These are phyloP conservation scores for Manis crassicaudata DNA, from an alignment of 2,797 vertebrate species.

Conservation along the genomic window DNA sequence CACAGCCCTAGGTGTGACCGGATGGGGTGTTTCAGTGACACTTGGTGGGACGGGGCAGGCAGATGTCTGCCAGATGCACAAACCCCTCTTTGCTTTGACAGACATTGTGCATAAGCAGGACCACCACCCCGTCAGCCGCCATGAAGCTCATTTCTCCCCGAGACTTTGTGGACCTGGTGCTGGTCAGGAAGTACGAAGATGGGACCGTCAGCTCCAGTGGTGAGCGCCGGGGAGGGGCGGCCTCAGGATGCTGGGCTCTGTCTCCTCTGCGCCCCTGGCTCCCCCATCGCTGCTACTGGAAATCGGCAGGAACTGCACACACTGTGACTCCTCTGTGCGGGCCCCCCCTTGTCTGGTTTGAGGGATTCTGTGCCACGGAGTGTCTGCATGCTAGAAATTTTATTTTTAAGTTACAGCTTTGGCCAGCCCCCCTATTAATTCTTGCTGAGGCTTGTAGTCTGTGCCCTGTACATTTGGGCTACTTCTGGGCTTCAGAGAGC, in stretches of 20 bases:
- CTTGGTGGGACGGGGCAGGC: too few species aligned
- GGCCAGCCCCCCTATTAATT: not conserved
- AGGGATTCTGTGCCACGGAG: not conserved
- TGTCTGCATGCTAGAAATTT: rapidly evolving
- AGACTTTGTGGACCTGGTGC: slow-evolving; percentile 95
- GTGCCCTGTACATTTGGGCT: rapidly evolving
- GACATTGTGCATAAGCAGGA: slow-evolving; percentile 91
- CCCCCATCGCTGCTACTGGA: too few species aligned
- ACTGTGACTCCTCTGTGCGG: rapidly evolving
- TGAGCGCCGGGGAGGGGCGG: slow-evolving; percentile 78
- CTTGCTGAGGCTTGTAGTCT: not conserved
- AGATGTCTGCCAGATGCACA: too few species aligned
- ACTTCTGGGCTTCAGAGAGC: rapidly evolving
- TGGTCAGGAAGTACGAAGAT: slow-evolving; percentile 91
- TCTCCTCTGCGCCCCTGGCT: not conserved
- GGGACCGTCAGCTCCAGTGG: slow-evolving; percentile 93
- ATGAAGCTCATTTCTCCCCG: slow-evolving; percentile 96
- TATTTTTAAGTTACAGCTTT: not conserved
- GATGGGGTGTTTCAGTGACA: not conserved
- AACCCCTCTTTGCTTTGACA: slow-evolving; percentile 73
- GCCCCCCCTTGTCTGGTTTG: too few species aligned
- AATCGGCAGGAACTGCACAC: too few species aligned
- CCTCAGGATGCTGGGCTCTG: not conserved
- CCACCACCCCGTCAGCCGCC: slow-evolving; percentile 93
- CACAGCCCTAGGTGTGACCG: not conserved